Percentiles rank a stretch among this genome's conserved stretches.
Conservation (phyloP, 2,797 vertebrate species). For the Thamnophis elegans region DNA sequence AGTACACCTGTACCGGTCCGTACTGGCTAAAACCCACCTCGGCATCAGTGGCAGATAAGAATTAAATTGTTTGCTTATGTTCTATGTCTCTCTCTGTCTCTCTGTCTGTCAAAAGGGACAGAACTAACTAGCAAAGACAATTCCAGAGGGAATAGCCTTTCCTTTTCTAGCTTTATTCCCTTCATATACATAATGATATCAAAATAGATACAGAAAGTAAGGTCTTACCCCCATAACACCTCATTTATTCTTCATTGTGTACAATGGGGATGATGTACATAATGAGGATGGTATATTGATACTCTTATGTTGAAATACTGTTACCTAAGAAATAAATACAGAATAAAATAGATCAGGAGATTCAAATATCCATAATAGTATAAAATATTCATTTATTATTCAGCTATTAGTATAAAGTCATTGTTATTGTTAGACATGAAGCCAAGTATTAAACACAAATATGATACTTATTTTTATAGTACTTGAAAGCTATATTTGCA, state of each 20-base stretch:
- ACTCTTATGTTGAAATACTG: neutral
- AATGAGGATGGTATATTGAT: neutral
- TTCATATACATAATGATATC: neutral
- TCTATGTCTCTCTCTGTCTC: neutral
- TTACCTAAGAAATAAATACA: neutral
- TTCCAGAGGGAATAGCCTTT: neutral
- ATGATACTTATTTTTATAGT: neutral
- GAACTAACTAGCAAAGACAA: neutral
- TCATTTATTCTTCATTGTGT: neutral
- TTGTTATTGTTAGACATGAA: neutral
- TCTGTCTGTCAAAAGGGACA: neutral
- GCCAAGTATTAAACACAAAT: neutral
- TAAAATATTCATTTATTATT: neutral
- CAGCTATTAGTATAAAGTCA: neutral
- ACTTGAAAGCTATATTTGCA: neutral
- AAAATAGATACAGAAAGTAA: neutral
- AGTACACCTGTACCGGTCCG: too few relatives aligned
- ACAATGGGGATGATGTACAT: neutral
- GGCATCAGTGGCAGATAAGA: too few relatives aligned
- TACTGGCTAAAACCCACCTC: too few relatives aligned
- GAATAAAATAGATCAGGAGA: neutral
- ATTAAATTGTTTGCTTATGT: neutral
- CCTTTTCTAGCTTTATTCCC: neutral
- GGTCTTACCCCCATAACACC: neutral
- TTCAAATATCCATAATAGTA: neutral